Evolutionary conservation across 2,113 vertebrate genomes (phyloP), one percentile per base, ranked within the genome.

Genomic region (Nothocercus julius): DNA sequence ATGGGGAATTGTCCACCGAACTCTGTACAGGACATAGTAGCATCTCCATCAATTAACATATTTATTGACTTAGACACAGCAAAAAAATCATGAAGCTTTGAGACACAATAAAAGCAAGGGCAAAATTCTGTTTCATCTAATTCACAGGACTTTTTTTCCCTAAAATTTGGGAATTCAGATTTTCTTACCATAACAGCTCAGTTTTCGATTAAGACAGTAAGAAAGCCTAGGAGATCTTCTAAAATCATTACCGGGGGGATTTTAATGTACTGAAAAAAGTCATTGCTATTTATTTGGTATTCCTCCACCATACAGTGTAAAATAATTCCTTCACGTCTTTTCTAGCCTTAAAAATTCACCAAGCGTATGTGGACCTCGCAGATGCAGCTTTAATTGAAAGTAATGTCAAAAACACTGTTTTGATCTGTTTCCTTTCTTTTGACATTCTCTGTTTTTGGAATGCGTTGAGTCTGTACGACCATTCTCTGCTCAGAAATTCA

Each of bases 331-430:
- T 95, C 82, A 63, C 82, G 74, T 92, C 63, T 95, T 82, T 84
- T 84, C 87, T 90, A 92, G 88, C 88, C 91, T 95, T 94, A 96
- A 95, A 93, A 95, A 97, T 97, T 96, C 93, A 96, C 95, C 87
- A 93, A 77, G 93, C 76, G 81, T 96, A 91, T 93, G 89, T 96
- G 97, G 97, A 96, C 95, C 95, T 95, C 95, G 96, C 89, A 96
- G 93, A 96, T 93, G 96, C 89, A 97, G 95, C 91, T 97, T 96
- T 97, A 97, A 97, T 97, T 97, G 95, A 97, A 97, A 96, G 95
- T 96, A 97, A 96, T 97, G 95, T 96, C 90, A 87, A 96, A 95
- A 97, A 73, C 17, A 70, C 76, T 82, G 83, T 95, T 97, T 97
- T 96, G 73, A 94, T 96, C 86, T 97, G 91, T 82, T 86, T 97